Evolutionary conservation across 2,888 invertebrate genomes (phyloP).

Genomic region (Cremastinae sp.): DNA sequence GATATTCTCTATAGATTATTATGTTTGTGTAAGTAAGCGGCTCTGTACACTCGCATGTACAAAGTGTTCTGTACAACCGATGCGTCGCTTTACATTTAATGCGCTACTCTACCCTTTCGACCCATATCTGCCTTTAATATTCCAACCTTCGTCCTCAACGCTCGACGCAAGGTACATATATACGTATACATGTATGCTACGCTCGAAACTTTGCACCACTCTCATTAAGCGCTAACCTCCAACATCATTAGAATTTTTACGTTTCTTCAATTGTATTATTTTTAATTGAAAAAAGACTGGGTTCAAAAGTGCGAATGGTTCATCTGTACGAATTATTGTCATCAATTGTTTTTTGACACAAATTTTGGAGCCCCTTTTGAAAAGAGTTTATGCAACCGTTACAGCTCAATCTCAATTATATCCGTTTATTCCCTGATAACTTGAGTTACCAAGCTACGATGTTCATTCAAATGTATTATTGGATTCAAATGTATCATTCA

Average conservation of each 20-base stretch:
- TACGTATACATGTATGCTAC: not conserved
- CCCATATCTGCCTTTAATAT: constrained; percentile 35
- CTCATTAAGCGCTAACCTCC: not conserved
- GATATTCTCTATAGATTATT: constrained; percentile 51
- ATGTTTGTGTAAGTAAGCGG: constrained; percentile 8
- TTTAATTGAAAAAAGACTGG: too few species aligned
- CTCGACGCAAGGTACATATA: not conserved
- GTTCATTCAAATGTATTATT: too few species aligned
- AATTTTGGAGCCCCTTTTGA: too few species aligned
- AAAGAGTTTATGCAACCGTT: too few species aligned
- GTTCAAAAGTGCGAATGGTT: too few species aligned
- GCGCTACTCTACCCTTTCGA: constrained; percentile 34
- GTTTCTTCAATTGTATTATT: too few species aligned
- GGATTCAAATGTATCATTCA: too few species aligned
- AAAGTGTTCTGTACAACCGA: constrained; percentile 42
- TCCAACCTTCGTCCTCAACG: constrained; percentile 14
- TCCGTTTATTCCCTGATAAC: too few species aligned
- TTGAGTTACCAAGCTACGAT: too few species aligned
- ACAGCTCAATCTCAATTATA: too few species aligned
- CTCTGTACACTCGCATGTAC: constrained; percentile 14
- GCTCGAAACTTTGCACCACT: not conserved
- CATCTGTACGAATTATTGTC: too few species aligned
- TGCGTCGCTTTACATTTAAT: constrained; percentile 56
- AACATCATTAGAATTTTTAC: not conserved
- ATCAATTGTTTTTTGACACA: too few species aligned